Evolutionary conservation across 2,888 invertebrate species (phyloP), one percentile per base, ranked within the genome.

Genomic region (Resseliella maxima): DNA sequence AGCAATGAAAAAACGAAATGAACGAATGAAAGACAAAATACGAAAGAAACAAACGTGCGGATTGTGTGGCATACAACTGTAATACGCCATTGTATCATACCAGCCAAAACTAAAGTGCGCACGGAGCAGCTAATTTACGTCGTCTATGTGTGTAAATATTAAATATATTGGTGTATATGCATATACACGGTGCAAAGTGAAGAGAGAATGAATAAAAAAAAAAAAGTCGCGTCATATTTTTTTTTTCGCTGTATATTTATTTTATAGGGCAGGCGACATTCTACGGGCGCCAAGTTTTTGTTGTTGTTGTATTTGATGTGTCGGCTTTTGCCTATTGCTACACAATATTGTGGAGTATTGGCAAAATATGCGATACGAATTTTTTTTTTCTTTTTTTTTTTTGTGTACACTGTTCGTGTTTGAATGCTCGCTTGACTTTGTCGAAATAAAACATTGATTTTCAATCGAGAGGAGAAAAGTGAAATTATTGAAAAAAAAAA

Each of bases 241-340:
- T 83, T 38, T 83, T 64, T 5, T 41, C 12, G 41, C 12, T 41
- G n/a, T 59, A 24, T 59, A 72, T 72, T 31, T 72, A 15, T 72
- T 72, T 72, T 83, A 24, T 83, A 83, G 38, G 41, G 41, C 81
- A 38, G 83, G 83, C 83, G 83, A 83, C 83, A 83, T 41, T 38
- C 83, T 83, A 41, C 41, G 83, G 83, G 83, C 83, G 83, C 83
- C 83, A 83, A 83, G 72, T 72, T 72, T 72, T 72, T 35, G 72
- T 72, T 72, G 72, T 72, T 72, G 72, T 72, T 72, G 72, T 72
- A 72, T 72, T 31, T 15, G 35, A 35, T 72, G 72, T 72, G 72
- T 72, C 72, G 72, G 72, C 72, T 72, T 72, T 72, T 72, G 72
- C 31, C 72, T 72, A 24, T 72, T 72, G 72, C 72, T 72, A 72